Evolutionary conservation across 2,113 vertebrate genomes (phyloP), one percentile per base, ranked within the genome.

Genomic region (Peromyscus polionotus): DNA sequence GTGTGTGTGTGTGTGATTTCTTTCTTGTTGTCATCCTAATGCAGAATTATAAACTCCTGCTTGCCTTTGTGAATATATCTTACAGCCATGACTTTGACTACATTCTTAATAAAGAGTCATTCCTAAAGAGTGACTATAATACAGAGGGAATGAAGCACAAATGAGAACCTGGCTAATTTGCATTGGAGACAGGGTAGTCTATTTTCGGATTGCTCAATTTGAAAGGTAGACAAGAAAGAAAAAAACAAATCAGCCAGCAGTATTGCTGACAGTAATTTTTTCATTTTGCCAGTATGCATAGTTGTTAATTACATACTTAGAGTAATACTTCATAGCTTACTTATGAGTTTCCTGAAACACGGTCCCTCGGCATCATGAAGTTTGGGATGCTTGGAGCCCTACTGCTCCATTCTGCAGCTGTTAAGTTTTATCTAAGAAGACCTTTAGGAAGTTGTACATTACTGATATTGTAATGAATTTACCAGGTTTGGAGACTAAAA

Each of bases 261-360:
- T 12, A n/a, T 42, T 88, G 54, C 59, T 0, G 42, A 92, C 94
- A 68, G 36, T 89, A 87, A 13, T 67, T 63, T 13, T 77, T 94
- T 93, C 94, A 63, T 91, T 93, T 96, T 97, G 67, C 90, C 70
- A 92, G 51, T 94, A 54, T 96, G 54, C 87, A 73, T 96, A 45
- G 80, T 73, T 83, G 67, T 93, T 97, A 95, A 96, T 96, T 96
- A 95, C 31, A 73, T 95, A 92, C 94, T 97, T 96, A 92, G 80
- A 86, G 45, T 88, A 95, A 90, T 94, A 88, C 59, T 90, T 94
- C 36, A 92, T 90, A 81, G 68, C 87, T 97, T 92, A 10, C 81
- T 95, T 85, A 45, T 90, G 90, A 93, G 65, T 95, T 51, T 93
- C 90, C 85, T 89, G 45, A 94, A 96, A 83, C 87, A 57, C 63